Evolutionary conservation across 2,797 vertebrate genomes (phyloP).

Genomic region (Cossypha caffra): DNA sequence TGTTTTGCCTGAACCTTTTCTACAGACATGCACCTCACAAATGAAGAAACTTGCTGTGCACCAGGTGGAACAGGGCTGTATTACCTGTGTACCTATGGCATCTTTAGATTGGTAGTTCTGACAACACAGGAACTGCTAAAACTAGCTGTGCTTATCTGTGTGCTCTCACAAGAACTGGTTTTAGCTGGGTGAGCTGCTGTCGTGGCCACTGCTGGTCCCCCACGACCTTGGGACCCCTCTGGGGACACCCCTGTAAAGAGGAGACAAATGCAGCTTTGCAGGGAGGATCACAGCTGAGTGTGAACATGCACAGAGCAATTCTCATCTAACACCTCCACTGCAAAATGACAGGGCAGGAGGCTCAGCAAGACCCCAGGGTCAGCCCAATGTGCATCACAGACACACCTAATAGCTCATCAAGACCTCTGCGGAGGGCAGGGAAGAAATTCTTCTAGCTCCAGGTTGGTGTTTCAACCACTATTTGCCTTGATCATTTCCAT

Average conservation of each 20-base stretch:
- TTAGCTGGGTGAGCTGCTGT: not conserved
- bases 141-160: not conserved
- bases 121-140: not conserved
- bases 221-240: not conserved
- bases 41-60: not conserved
- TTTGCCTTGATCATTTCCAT: not conserved
- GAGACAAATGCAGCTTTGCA: not conserved
- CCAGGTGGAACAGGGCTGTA: not conserved
- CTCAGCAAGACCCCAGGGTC: not conserved
- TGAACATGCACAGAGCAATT: not conserved
- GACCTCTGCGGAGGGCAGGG: not conserved
- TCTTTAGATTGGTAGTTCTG: not conserved
- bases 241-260: not conserved
- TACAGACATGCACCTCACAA: not conserved
- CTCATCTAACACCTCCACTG: not conserved
- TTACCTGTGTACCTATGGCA: not conserved
- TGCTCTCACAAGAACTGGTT: not conserved
- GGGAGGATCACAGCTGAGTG: not conserved
- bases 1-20: not conserved
- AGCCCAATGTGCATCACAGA: accelerated
- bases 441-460: not conserved
- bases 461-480: not conserved
- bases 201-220: not conserved
- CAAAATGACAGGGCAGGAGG: not conserved
- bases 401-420: not conserved